Percentiles rank a stretch among this genome's conserved stretches.
Evolutionary conservation across 1,140 invertebrate species (phyloP).

Genomic region (Sarcophaga bullata): DNA sequence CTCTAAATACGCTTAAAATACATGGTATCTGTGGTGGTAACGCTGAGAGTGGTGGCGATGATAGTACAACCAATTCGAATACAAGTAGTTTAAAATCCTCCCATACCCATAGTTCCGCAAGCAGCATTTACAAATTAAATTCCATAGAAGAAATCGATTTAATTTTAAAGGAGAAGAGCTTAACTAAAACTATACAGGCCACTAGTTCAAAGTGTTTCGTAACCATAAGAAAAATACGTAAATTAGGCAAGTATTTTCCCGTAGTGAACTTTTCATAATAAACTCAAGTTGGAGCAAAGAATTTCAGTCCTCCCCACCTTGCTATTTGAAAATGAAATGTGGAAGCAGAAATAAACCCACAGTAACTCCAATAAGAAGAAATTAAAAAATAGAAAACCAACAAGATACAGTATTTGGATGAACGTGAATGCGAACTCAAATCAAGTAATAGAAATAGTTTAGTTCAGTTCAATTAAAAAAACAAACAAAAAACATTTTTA

Average conservation of each 20-base stretch:
- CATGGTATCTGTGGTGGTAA: constrained; percentile 64
- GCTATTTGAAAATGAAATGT: neutral
- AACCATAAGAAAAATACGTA: constrained; percentile 69
- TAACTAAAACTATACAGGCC: constrained; percentile 64
- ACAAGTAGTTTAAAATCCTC: constrained; percentile 51
- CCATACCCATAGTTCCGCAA: constrained; percentile 45
- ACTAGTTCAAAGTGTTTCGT: constrained; percentile 66
- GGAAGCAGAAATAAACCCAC: neutral
- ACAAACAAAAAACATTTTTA: neutral
- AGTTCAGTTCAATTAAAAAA: neutral
- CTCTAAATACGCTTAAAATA: constrained; percentile 66
- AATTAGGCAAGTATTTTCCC: constrained; percentile 74
- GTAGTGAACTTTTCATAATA: constrained; percentile 67
- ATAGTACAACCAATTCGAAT: constrained; percentile 45
- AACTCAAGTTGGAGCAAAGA: neutral
- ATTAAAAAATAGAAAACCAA: neutral
- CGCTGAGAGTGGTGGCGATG: neutral
- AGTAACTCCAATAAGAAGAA: neutral
- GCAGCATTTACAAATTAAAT: constrained; percentile 58
- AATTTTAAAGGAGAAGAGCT: constrained; percentile 63
- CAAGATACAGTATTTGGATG: neutral
- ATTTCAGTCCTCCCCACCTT: constrained; percentile 7
- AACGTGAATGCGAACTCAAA: neutral
- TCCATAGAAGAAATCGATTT: constrained; percentile 65
- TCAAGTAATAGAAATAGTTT: neutral